Evolutionary conservation across 2,797 vertebrate species (phyloP).

Genomic region (Pseudochromis fuscus): DNA sequence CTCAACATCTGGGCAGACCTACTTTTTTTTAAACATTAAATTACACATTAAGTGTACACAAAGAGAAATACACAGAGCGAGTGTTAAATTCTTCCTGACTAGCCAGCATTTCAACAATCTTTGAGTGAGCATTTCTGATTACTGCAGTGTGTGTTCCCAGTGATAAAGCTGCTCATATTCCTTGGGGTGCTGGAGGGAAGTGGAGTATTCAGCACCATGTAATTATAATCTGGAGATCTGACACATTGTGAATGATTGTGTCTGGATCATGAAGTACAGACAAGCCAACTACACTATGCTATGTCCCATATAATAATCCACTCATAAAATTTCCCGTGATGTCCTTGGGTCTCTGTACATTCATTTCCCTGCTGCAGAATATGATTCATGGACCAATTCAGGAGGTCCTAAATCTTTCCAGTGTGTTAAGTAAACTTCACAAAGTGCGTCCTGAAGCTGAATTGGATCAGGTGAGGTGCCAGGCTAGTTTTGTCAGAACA

Average conservation of each 20-base stretch:
- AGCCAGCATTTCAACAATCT: not conserved
- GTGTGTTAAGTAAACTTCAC: conserved; percentile 25
- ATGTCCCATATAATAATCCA: conserved; percentile 24
- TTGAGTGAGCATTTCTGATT: conserved; percentile 36
- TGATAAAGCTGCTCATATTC: conserved; percentile 35
- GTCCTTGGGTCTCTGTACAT: conserved; percentile 23
- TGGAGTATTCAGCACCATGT: conserved; percentile 41
- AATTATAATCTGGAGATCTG: conserved; percentile 46
- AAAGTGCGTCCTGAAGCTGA: conserved; percentile 4
- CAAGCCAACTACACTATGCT: conserved; percentile 26
- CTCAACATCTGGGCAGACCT: conserved; percentile 25
- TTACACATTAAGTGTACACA: conserved; percentile 7
- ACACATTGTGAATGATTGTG: conserved; percentile 39
- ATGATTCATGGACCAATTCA: conserved; percentile 43
- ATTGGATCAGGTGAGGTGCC: conserved; percentile 21
- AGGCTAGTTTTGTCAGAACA: conserved; percentile 8
- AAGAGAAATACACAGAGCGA: conserved; percentile 8
- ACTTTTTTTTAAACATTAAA: conserved; percentile 36
- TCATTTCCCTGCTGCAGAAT: conserved; percentile 26
- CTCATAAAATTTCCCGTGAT: conserved; percentile 28
- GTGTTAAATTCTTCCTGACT: conserved; percentile 21
- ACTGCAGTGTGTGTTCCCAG: conserved; percentile 36
- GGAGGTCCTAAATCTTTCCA: conserved; percentile 27
- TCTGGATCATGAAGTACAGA: conserved; percentile 30
- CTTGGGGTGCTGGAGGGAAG: conserved; percentile 10